Conservation (phyloP, 2,113 vertebrate genomes). For the Meleagris gallopavo region DNA sequence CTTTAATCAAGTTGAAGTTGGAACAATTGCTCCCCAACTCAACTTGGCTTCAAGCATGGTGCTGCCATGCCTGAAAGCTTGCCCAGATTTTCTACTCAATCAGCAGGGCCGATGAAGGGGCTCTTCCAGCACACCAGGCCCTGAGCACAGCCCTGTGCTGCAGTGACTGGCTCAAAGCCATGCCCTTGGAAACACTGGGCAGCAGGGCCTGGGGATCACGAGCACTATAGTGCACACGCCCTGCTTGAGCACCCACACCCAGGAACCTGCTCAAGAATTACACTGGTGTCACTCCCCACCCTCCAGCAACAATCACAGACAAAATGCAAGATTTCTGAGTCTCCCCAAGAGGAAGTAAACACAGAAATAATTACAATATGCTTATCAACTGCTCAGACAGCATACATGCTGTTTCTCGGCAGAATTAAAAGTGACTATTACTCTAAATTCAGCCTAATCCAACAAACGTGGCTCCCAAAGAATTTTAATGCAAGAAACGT, state of each 20-base stretch:
- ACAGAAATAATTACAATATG: not conserved
- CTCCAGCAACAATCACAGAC: not conserved
- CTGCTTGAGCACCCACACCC: not conserved
- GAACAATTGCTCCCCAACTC: not conserved
- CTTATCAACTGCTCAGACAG: not conserved
- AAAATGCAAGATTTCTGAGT: not conserved
- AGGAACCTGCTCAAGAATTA: not conserved
- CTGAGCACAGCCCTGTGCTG: not conserved
- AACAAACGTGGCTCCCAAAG: not conserved
- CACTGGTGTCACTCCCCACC: rapidly evolving
- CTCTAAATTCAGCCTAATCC: not conserved
- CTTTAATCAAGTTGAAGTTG: not conserved
- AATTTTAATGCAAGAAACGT: not conserved
- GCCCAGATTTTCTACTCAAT: not conserved
- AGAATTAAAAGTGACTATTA: not conserved
- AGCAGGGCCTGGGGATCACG: not conserved
- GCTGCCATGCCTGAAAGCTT: not conserved
- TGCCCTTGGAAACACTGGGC: not conserved
- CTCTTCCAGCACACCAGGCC: not conserved
- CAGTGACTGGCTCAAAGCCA: not conserved
- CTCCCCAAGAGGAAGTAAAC: not conserved
- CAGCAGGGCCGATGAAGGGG: not conserved
- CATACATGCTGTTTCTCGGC: rapidly evolving
- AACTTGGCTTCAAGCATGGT: not conserved
- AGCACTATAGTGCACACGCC: not conserved